A percentile compares a stretch with the other conserved stretches of the same genome.
These are phyloP conservation scores for Chauna torquata DNA, from an alignment of 2,113 vertebrate species.

Conservation along the genomic window DNA sequence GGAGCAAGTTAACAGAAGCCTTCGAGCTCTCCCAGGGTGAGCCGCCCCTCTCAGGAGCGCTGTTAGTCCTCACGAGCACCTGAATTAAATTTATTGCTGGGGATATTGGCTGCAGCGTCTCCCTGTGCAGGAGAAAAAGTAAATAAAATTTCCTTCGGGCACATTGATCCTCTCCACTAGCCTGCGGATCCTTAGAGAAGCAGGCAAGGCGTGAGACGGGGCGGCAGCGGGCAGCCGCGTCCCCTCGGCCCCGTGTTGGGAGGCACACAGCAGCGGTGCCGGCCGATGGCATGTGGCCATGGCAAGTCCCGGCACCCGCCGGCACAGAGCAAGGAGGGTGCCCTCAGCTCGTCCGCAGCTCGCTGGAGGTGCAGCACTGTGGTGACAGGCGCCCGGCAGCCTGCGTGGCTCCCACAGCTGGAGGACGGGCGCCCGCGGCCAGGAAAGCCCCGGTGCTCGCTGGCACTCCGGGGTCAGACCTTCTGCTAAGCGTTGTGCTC, in stretches of 20 bases:
- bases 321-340: too few species aligned
- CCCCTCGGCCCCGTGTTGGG: too few species aligned
- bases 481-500: neutral
- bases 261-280: too few species aligned
- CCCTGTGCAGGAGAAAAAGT: neutral
- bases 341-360: too few species aligned
- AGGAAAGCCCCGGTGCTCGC: too few species aligned
- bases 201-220: neutral
- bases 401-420: neutral
- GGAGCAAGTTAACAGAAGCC: constrained; percentile 2
- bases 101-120: neutral
- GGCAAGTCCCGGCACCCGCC: too few species aligned
- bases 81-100: neutral
- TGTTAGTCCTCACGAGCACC: neutral
- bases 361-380: too few species aligned
- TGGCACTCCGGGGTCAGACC: neutral
- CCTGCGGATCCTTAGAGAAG: neutral
- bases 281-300: too few species aligned
- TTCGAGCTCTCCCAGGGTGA: neutral
- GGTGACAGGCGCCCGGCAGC: too few species aligned
- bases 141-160: constrained; percentile 37
- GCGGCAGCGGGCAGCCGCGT: too few species aligned
- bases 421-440: too few species aligned
- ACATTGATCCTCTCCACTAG: constrained; percentile 34
- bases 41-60: neutral